Evolutionary conservation across 2,888 invertebrate species (phyloP), one percentile per base, ranked within the genome.

Genomic region (Laspeyria flexula): DNA sequence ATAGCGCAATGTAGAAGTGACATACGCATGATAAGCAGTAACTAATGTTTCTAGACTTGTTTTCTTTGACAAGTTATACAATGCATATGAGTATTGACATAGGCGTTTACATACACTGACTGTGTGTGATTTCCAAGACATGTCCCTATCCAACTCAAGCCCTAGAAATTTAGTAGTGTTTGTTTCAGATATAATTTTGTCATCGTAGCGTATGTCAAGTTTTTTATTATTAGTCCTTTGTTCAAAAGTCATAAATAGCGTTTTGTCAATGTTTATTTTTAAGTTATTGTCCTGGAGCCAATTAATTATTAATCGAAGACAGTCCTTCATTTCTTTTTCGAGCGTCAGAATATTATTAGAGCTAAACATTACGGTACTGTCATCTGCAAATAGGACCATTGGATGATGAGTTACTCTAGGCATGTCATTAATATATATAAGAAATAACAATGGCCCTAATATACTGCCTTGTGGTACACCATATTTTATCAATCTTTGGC

Each of bases 371-470:
- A 43, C 27, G 1, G 47, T 43, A 3, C 43, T 44, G 25, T 44
- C 53, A 15, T 53, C 47, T 10, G 52, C 52, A 25, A 53, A 53
- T n/a, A 53, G 23, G 6, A 46, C 33, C 16, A 39, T 43, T 7
- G 48, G 48, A 21, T 42, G 29, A n/a, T 35, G 13, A 41, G 29
- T 44, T 18, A 10, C 6, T 35, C 34, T 34, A n/a, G 43, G 43
- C 18, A 43, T 25, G 11, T 43, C 34, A 35, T 43, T 43, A 7
- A 50, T 49, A 16, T 52, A 57, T 7, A 57, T 12, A 1, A 46
- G 12, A n/a, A 56, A 56, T 12, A 51, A 27, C 3, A 27, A 10
- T 10, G 27, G 27, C 3, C 27, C 27, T 9, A 27, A 10, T n/a
- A 21, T 21, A 21, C 35, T 35, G 9, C 18, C 35, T 21, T 35